Conservation (phyloP, 2,888 invertebrate species). For the Drosophila kanekoi region DNA sequence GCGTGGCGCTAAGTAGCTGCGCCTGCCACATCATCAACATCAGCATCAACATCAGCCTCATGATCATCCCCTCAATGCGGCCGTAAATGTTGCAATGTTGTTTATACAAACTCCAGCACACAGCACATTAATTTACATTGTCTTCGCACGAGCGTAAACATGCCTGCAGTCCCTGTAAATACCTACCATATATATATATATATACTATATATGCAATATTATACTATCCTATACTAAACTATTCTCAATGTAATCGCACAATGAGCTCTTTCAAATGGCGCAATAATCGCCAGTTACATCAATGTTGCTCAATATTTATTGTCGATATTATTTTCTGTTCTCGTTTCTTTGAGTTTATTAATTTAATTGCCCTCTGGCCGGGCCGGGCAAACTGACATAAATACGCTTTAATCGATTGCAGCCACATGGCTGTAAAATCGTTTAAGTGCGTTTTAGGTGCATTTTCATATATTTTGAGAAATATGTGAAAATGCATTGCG, state of each 20-base stretch:
- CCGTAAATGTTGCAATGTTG: constrained; percentile 58
- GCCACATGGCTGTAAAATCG: constrained; percentile 24
- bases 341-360: constrained; percentile 49
- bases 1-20: constrained; percentile 21
- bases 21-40: background rate
- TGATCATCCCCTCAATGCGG: constrained; percentile 17
- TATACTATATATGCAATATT: constrained; percentile 8
- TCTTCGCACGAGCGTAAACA: constrained; percentile 66
- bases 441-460: constrained; percentile 36
- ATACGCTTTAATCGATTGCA: constrained; percentile 3
- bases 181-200: background rate
- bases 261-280: constrained; percentile 65
- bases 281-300: constrained; percentile 73
- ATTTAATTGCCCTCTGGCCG: constrained; percentile 31
- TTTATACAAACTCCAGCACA: constrained; percentile 69
- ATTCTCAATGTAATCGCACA: constrained; percentile 28
- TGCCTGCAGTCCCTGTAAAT: constrained; percentile 50
- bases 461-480: constrained; percentile 4
- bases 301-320: constrained; percentile 69
- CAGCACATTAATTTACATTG: constrained; percentile 73
- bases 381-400: background rate
- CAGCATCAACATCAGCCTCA: constrained; percentile 3
- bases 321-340: constrained; percentile 26
- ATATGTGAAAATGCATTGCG: constrained; percentile 7
- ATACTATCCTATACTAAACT: background rate